A percentile compares a stretch with the other conserved stretches of the same genome.
Evolutionary conservation across 2,888 invertebrate species (phyloP).

Genomic region (Neuroscelio doddi): DNA sequence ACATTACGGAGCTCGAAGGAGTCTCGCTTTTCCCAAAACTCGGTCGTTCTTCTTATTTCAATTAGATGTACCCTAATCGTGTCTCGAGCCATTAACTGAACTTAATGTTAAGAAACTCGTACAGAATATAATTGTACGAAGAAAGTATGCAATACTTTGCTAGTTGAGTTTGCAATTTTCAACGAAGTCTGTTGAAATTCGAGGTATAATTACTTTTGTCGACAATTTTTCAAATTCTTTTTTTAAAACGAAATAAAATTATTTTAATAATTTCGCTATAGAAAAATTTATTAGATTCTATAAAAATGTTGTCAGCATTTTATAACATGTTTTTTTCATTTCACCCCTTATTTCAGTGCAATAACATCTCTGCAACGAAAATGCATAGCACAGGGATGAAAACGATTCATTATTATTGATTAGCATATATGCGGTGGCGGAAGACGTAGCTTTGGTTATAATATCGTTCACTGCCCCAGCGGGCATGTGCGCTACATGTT

Average conservation of each 20-base stretch:
- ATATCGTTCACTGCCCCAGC: constrained; percentile 48
- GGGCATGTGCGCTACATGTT: constrained; percentile 49
- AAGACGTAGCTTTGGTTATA: constrained; percentile 54
- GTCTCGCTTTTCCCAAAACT: constrained; percentile 29
- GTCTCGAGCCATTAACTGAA: constrained; percentile 63
- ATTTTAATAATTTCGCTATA: too few relatives aligned
- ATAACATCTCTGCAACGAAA: constrained; percentile 59
- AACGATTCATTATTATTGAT: constrained; percentile 66
- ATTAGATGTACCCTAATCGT: constrained; percentile 62
- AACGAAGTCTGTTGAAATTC: too few relatives aligned
- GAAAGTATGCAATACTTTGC: too few relatives aligned
- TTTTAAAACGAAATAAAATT: too few relatives aligned
- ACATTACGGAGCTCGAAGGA: constrained; percentile 36
- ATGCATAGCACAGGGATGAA: constrained; percentile 58
- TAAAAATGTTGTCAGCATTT: constrained; percentile 35
- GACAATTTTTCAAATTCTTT: too few relatives aligned
- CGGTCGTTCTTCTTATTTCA: constrained; percentile 62
- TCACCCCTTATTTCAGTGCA: constrained; percentile 37
- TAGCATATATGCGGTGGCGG: constrained; percentile 56
- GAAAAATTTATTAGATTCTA: constrained; percentile 37
- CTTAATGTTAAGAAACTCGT: constrained; percentile 48
- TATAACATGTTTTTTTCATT: constrained; percentile 17
- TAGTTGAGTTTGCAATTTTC: constrained; percentile 19
- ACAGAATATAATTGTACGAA: constrained; percentile 30
- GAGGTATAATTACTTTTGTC: too few relatives aligned